phyloP scores from a whole-genome alignment of 2,888 invertebrate genomes.

The Yponomeuta malinellus region DNA sequence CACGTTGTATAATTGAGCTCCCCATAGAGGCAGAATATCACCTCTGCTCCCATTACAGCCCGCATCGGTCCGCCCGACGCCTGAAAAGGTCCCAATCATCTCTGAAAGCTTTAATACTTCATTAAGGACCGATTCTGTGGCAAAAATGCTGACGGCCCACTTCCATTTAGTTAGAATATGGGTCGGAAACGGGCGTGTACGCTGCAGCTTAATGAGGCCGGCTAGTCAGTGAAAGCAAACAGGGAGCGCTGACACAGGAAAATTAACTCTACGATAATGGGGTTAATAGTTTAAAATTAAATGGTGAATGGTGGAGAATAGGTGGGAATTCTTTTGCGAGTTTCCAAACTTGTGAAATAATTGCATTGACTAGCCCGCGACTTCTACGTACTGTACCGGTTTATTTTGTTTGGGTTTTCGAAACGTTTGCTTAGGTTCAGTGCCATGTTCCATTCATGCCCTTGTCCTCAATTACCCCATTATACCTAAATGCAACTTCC shows the following conservation, averaged over 20 bases:
- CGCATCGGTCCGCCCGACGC: background rate
- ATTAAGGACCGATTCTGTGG: slow-evolving; percentile 28
- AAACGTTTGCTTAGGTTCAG: too few relatives aligned
- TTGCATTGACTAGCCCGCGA: too few relatives aligned
- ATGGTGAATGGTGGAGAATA: background rate
- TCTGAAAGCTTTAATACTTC: slow-evolving; percentile 28
- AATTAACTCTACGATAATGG: slow-evolving; percentile 40
- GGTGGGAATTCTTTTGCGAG: background rate
- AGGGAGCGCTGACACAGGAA: slow-evolving; percentile 37
- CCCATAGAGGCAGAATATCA: background rate
- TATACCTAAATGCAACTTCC: too few relatives aligned
- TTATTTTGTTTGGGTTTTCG: too few relatives aligned
- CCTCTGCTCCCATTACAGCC: background rate
- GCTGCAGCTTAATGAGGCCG: slow-evolving; percentile 41
- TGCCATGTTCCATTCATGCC: too few relatives aligned
- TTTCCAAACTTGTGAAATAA: too few relatives aligned
- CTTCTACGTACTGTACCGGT: too few relatives aligned
- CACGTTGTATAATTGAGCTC: too few relatives aligned
- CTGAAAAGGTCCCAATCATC: slow-evolving; percentile 4
- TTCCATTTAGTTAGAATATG: slow-evolving; percentile 29
- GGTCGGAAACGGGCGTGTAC: slow-evolving; percentile 40
- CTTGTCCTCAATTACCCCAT: too few relatives aligned
- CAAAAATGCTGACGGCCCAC: slow-evolving; percentile 32
- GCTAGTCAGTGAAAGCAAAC: slow-evolving; percentile 30
- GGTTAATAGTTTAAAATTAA: background rate